Conservation (phyloP, 2,113 vertebrate genomes). For the Boulengeromyrus knoepffleri region DNA sequence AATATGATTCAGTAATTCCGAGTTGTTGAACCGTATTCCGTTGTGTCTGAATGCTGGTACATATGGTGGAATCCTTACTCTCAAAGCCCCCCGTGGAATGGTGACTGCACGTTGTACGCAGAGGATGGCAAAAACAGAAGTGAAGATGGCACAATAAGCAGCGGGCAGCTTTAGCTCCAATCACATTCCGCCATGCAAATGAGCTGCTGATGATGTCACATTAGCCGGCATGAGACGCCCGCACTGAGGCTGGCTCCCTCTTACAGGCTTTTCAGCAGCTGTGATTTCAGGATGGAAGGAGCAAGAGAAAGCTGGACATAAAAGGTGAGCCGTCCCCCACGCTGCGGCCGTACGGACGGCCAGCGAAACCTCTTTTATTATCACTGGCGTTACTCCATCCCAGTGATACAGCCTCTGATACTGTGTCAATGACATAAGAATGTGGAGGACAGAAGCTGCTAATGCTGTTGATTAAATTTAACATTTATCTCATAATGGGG, state of each 20-base stretch:
- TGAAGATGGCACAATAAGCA: too few species aligned
- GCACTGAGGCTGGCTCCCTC: neutral
- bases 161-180: neutral
- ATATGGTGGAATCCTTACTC: neutral
- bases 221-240: neutral
- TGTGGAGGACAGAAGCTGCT: neutral
- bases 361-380: neutral
- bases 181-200: neutral
- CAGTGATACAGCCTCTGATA: neutral
- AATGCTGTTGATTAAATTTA: neutral
- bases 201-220: neutral
- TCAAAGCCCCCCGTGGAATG: neutral
- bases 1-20: neutral
- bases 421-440: neutral
- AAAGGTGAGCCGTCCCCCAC: neutral
- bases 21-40: neutral
- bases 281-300: neutral
- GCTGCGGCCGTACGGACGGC: neutral
- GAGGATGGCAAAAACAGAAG: neutral
- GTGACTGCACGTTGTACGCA: neutral
- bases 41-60: neutral
- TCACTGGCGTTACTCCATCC: neutral
- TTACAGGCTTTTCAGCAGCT: neutral
- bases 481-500: neutral
- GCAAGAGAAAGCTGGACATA: neutral